Percentiles rank a stretch among this genome's conserved stretches.
Conservation (phyloP, 2,797 vertebrate species). For the Melopsittacus undulatus region DNA sequence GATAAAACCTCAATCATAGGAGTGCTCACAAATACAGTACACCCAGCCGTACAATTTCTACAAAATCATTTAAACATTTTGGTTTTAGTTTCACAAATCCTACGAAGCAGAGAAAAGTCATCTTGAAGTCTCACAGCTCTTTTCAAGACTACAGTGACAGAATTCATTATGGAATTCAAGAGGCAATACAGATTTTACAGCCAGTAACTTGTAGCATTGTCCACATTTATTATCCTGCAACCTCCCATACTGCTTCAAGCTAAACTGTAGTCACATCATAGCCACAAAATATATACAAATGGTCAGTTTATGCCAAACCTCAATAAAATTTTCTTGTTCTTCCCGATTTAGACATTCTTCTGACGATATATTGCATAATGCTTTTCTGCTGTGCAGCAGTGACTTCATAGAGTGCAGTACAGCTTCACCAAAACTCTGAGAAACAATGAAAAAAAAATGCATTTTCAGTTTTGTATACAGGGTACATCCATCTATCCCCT, state of each 20-base stretch:
- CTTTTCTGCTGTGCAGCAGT: slow-evolving; percentile 89
- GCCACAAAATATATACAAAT: background rate
- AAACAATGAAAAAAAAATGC: background rate
- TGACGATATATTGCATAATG: slow-evolving; percentile 84
- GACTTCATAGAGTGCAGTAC: slow-evolving; percentile 85
- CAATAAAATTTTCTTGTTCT: slow-evolving; percentile 78
- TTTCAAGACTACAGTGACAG: background rate
- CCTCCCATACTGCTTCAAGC: background rate
- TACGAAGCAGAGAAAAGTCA: background rate
- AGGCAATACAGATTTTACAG: background rate
- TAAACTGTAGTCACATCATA: background rate
- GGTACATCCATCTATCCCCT: background rate
- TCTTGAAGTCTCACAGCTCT: background rate
- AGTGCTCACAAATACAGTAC: background rate
- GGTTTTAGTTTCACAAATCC: background rate
- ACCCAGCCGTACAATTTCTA: background rate
- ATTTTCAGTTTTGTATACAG: background rate
- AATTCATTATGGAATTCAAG: background rate
- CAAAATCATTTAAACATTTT: background rate
- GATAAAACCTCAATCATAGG: background rate
- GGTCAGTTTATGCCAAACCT: slow-evolving; percentile 77
- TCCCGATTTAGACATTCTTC: slow-evolving; percentile 79
- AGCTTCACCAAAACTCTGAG: slow-evolving; percentile 87
- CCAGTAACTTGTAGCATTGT: background rate
- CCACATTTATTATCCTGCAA: background rate